Evolutionary conservation across 2,888 invertebrate genomes (phyloP).

Genomic region (Steinernema scapterisci): DNA sequence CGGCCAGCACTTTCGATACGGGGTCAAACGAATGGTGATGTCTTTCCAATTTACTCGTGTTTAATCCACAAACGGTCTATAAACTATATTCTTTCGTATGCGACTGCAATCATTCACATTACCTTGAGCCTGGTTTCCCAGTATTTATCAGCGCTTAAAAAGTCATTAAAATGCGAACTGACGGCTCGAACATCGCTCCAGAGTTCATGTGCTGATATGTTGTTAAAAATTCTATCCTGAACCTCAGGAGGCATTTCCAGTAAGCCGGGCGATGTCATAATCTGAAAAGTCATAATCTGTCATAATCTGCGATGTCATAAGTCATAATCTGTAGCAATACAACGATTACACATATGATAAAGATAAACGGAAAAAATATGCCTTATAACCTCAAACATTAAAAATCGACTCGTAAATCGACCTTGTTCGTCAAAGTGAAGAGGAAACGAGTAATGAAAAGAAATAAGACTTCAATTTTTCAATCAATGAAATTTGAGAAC

Average conservation of each 20-base stretch:
- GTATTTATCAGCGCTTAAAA: not conserved
- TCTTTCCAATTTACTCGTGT: not conserved
- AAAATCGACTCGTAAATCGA: too few species aligned
- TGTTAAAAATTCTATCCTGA: not conserved
- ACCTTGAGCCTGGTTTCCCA: not conserved
- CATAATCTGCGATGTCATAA: too few species aligned
- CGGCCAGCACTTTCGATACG: not conserved
- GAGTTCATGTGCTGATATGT: not conserved
- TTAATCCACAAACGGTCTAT: not conserved
- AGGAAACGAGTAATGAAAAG: too few species aligned
- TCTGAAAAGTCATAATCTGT: too few species aligned
- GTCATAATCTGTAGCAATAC: too few species aligned
- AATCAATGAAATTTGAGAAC: too few species aligned
- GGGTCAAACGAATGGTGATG: not conserved
- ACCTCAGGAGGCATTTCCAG: conserved; percentile 7
- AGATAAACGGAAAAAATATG: too few species aligned
- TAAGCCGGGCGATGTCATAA: not conserved
- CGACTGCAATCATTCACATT: not conserved
- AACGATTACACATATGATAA: not conserved
- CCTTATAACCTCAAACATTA: too few species aligned
- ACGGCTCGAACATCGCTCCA: not conserved
- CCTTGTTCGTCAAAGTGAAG: too few species aligned
- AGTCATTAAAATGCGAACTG: not conserved
- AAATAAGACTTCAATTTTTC: too few species aligned
- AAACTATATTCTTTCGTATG: not conserved